Evolutionary conservation across 23 tunicate genomes (phyloP).

Genomic region (Styela plicata): DNA sequence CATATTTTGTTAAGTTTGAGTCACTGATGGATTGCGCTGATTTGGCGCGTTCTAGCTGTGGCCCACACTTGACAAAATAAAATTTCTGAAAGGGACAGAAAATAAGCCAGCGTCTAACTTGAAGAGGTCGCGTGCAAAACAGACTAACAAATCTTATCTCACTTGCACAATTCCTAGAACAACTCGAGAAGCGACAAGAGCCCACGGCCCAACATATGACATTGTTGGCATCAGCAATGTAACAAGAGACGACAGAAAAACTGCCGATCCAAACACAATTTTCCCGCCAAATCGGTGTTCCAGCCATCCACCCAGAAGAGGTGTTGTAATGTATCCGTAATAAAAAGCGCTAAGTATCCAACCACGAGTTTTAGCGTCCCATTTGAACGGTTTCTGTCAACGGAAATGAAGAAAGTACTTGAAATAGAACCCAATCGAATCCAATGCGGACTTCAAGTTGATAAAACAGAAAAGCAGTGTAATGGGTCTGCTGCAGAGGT

Average conservation of each 20-base stretch:
- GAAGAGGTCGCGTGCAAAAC: too few species aligned
- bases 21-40: too few species aligned
- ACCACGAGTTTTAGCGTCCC: conserved; percentile 54
- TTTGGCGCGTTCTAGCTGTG: too few species aligned
- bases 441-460: too few species aligned
- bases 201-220: conserved; percentile 43
- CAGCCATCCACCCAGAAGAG: conserved; percentile 42
- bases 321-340: conserved; percentile 60
- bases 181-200: conserved; percentile 38
- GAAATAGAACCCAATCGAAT: too few species aligned
- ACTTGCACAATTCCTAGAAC: conserved; percentile 45
- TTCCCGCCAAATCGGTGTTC: conserved; percentile 66
- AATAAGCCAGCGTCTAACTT: too few species aligned
- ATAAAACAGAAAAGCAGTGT: too few species aligned
- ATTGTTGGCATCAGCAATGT: conserved; percentile 45
- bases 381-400: conserved; percentile 37
- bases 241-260: conserved; percentile 38
- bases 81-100: too few species aligned
- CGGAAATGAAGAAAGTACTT: too few species aligned
- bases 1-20: too few species aligned
- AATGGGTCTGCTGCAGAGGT: too few species aligned
- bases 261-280: conserved; percentile 50
- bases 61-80: too few species aligned
- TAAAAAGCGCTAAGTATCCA: conserved; percentile 60
- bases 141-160: background rate